Conservation (phyloP, 1,140 invertebrate genomes). For the Neuroterus valhalla region DNA sequence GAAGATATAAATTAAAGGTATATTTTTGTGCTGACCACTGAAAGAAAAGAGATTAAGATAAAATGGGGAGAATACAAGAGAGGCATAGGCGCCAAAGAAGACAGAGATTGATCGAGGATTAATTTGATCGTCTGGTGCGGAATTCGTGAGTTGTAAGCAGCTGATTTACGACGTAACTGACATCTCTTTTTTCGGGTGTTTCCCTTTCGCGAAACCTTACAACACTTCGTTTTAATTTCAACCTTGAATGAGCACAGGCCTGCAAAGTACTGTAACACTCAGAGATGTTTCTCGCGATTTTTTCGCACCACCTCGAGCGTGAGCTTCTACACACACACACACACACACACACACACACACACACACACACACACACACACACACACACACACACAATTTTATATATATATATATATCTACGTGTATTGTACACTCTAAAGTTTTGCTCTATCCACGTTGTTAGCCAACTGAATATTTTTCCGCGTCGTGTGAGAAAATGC, state of each 20-base stretch:
- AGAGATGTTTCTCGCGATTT: conserved; percentile 36
- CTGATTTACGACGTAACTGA: conserved; percentile 43
- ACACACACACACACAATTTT: too few species aligned
- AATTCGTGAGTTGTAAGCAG: conserved; percentile 14
- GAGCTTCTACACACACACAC: conserved; percentile 7
- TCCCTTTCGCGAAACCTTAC: conserved; percentile 34
- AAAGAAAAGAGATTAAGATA: neutral
- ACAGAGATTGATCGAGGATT: neutral
- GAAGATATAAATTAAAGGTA: too few species aligned
- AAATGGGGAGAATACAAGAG: neutral
- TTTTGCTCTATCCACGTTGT: neutral
- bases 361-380: too few species aligned
- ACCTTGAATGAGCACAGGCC: conserved; percentile 39
- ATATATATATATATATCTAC: neutral
- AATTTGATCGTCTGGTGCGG: conserved; percentile 5
- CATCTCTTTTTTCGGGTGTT: conserved; percentile 11
- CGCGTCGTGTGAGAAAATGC: neutral
- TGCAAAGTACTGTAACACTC: conserved; percentile 12
- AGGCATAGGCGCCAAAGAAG: neutral
- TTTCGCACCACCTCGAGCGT: neutral
- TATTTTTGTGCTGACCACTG: neutral
- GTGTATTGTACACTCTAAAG: neutral
- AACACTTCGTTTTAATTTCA: conserved; percentile 48
- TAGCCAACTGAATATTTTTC: neutral
- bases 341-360: too few species aligned